Conservation (phyloP, 2,797 vertebrate species). For the Trachops cirrhosus region DNA sequence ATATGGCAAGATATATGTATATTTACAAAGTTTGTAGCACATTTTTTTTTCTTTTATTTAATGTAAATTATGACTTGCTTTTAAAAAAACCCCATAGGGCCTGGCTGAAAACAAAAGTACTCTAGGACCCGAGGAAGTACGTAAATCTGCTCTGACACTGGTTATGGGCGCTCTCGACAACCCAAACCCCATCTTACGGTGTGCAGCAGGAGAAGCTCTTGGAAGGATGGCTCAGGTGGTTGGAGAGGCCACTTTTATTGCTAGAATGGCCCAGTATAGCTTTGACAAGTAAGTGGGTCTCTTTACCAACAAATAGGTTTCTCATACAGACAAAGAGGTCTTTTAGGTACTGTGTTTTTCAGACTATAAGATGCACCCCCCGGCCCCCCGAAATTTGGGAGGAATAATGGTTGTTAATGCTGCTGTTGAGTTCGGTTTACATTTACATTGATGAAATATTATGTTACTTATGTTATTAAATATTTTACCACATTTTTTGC, state of each 20-base stretch:
- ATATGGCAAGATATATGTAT: neutral
- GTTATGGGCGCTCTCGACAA: conserved; percentile 99
- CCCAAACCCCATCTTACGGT: conserved; percentile 97
- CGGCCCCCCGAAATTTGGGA: no score
- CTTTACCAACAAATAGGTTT: neutral
- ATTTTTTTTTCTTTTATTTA: neutral
- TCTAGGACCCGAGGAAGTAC: conserved; percentile 97
- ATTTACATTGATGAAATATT: no score
- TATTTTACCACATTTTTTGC: no score
- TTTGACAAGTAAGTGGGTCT: conserved; percentile 94
- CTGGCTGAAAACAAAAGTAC: conserved; percentile 99
- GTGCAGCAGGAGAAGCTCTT: conserved; percentile 97
- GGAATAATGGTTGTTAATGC: no score
- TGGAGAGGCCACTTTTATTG: conserved; percentile 97
- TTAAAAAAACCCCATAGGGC: conserved; percentile 83
- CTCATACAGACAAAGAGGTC: neutral
- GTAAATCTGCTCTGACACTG: conserved; percentile 95
- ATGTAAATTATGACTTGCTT: neutral
- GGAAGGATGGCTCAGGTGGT: conserved; percentile 99
- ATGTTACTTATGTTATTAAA: no score
- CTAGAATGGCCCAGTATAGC: conserved; percentile 98
- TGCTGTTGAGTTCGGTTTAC: no score
- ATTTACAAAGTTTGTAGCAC: neutral
- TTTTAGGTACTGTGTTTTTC: neutral
- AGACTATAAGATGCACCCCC: no score